phyloP scores from a whole-genome alignment of 2,797 vertebrate species.

The Astyanax mexicanus region DNA sequence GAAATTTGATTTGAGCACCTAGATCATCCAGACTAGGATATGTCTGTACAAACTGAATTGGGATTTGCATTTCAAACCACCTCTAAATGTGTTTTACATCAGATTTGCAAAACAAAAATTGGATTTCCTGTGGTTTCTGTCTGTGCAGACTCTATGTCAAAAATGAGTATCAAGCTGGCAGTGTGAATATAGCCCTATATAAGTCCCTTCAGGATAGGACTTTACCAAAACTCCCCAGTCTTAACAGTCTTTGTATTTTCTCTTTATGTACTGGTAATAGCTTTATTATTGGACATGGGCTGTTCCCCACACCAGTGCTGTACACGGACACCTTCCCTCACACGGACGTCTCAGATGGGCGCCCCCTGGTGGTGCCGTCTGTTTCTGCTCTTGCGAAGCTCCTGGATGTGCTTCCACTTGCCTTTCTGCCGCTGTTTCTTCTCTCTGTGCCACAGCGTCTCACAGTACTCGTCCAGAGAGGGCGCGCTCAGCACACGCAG shows the following conservation, averaged over 20 bases:
- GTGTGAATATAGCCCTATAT: too few relatives aligned
- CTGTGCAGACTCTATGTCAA: too few relatives aligned
- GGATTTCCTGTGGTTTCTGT: too few relatives aligned
- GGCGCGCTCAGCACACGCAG: constrained; percentile 87
- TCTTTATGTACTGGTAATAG: constrained; percentile 13
- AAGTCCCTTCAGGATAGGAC: not conserved
- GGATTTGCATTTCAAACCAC: too few relatives aligned
- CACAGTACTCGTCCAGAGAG: constrained; percentile 95
- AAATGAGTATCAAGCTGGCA: too few relatives aligned
- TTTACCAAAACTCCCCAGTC: not conserved
- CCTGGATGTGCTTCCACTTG: constrained; percentile 97
- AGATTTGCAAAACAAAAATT: too few relatives aligned
- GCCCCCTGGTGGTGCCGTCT: constrained; percentile 82
- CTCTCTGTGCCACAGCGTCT: constrained; percentile 92
- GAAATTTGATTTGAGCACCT: too few relatives aligned
- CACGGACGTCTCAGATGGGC: constrained; percentile 10
- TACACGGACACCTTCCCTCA: not conserved
- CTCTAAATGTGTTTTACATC: too few relatives aligned
- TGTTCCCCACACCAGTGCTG: not conserved
- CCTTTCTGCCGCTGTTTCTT: constrained; percentile 83
- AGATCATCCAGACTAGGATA: too few relatives aligned
- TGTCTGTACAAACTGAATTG: too few relatives aligned
- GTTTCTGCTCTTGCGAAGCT: constrained; percentile 94
- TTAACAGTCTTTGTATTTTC: not conserved
- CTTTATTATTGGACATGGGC: not conserved